These are phyloP conservation scores for Carcina quercana DNA, from an alignment of 2,888 invertebrate genomes.

Conservation along the genomic window DNA sequence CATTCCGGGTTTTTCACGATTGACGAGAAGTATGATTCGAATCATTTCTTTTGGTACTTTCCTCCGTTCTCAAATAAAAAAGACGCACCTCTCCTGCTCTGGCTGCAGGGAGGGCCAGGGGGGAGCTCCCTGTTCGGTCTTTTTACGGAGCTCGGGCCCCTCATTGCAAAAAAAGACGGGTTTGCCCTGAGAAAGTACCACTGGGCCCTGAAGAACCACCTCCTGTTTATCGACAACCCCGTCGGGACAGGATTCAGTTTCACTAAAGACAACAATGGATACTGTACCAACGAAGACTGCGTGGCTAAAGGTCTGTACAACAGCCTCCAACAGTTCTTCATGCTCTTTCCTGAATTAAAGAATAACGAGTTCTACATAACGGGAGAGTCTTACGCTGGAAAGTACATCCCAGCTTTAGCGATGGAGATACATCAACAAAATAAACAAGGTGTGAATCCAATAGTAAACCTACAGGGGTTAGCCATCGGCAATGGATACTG, in stretches of 20 bases:
- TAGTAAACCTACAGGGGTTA: conserved; percentile 52
- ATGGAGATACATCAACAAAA: conserved; percentile 69
- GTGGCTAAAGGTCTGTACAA: conserved; percentile 71
- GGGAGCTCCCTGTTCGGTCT: conserved; percentile 70
- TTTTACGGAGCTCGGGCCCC: conserved; percentile 77
- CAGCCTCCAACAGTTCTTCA: conserved; percentile 73
- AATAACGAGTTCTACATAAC: conserved; percentile 73
- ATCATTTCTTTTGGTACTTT: conserved; percentile 80
- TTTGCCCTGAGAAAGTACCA: conserved; percentile 58
- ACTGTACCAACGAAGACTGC: conserved; percentile 69
- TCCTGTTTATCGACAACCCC: conserved; percentile 79
- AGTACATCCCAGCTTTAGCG: conserved; percentile 64
- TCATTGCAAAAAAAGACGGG: conserved; percentile 50
- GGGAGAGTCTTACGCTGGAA: conserved; percentile 78
- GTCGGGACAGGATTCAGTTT: conserved; percentile 79
- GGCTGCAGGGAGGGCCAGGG: conserved; percentile 77
- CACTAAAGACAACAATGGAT: conserved; percentile 67
- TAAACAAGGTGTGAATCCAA: conserved; percentile 23
- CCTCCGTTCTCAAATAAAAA: conserved; percentile 57
- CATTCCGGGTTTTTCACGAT: conserved; percentile 78
- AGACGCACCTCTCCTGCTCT: conserved; percentile 65
- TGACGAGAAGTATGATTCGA: conserved; percentile 68
- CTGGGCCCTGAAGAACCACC: conserved; percentile 74
- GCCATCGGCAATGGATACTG: conserved; percentile 14
- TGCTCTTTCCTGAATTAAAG: conserved; percentile 69